Evolutionary conservation across 2,113 vertebrate genomes (phyloP), one percentile per base, ranked within the genome.

Genomic region (Saguinus imperator): DNA sequence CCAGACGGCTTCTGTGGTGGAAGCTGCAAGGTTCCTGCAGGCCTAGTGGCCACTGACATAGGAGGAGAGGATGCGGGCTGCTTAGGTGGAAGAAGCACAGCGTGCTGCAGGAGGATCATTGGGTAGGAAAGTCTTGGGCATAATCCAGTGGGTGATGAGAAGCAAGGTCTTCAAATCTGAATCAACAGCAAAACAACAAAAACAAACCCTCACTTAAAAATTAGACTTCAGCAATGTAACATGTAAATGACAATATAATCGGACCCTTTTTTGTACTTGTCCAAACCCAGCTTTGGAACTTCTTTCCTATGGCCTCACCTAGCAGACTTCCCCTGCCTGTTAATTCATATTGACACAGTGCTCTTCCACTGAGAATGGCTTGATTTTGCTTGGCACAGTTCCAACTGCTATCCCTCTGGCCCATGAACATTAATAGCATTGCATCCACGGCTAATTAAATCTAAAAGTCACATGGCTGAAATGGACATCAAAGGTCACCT

Each of bases 21-120:
- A 86, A 98, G 97, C 96, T 97, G 98, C 95, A 98, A 98, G 97
- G 96, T 98, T 97, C 98, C 97, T 98, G 98, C 95, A 79, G 99
- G 98, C 98, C 98, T 98, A 94, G 98, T 95, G 91, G 98, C 98
- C 97, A 99, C 98, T 99, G 98, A 99, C 98, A 99, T 98, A 99
- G 98, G 98, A 98, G 98, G 97, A 98, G 97, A 97, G 89, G 97
- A 52, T 37, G 96, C 91, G 81, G 95, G 95, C 64, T 43, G 96
- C 89, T 98, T 96, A 97, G 97, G 98, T 97, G 97, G 98, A 98
- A 98, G 98, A 84, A 98, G 98, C 95, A 98, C 95, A 95, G 98
- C 25, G 98, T 99, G 98, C 97, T 99, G 99, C 98, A 99, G 97
- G 95, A 99, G 98, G 98, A 99, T 99, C 98, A 99, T 99, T 97